phyloP scores from a whole-genome alignment of 2,113 vertebrate genomes.

The Nanorana parkeri region DNA sequence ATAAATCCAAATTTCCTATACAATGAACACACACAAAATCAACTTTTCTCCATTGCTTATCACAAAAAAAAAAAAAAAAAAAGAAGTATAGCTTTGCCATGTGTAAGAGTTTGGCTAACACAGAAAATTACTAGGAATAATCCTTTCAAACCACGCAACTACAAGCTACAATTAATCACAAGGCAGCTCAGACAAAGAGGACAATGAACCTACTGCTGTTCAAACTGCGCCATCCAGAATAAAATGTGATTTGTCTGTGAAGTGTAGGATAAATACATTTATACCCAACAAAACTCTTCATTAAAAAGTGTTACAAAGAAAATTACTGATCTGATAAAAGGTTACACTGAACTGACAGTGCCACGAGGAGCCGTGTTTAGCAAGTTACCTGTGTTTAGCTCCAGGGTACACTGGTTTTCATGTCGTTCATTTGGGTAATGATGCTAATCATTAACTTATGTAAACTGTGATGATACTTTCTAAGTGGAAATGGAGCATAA shows the following conservation, averaged over 20 bases:
- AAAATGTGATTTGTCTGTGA: constrained; percentile 18
- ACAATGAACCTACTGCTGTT: constrained; percentile 45
- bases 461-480: not conserved
- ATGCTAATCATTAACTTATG: constrained; percentile 11
- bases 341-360: constrained; percentile 64
- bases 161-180: constrained; percentile 42
- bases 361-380: constrained; percentile 1
- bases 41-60: not conserved
- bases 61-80: too few species aligned
- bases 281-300: constrained; percentile 43
- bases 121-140: constrained; percentile 37
- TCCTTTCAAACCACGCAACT: constrained; percentile 32
- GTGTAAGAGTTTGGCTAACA: constrained; percentile 28
- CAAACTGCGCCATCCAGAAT: constrained; percentile 4
- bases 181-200: constrained; percentile 32
- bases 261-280: constrained; percentile 44
- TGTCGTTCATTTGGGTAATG: constrained; percentile 17
- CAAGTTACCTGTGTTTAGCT: constrained; percentile 1
- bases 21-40: too few species aligned
- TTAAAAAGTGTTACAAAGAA: constrained; percentile 33
- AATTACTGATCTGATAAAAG: constrained; percentile 42
- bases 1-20: too few species aligned
- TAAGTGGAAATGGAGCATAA: constrained; percentile 10
- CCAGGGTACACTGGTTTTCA: not conserved
- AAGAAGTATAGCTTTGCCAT: constrained; percentile 26